Conservation (phyloP, 2,797 vertebrate genomes). For the Taeniopygia guttata region DNA sequence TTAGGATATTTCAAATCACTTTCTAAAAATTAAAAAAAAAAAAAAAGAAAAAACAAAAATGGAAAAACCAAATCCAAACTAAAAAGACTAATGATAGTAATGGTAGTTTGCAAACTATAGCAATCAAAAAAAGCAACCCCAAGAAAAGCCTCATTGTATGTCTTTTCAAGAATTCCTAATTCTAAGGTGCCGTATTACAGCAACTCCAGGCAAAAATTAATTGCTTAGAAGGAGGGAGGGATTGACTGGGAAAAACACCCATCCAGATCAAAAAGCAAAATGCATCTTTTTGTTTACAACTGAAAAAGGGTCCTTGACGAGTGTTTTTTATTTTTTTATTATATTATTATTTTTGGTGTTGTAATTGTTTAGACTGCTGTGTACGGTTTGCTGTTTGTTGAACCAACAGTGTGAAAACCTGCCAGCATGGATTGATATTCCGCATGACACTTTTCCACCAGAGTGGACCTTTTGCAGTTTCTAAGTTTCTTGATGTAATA, state of each 20-base stretch:
- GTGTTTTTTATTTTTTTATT: slow-evolving; percentile 80
- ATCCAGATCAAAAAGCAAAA: slow-evolving; percentile 74
- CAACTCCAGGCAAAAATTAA: slow-evolving; percentile 70
- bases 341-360: slow-evolving; percentile 81
- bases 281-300: slow-evolving; percentile 82
- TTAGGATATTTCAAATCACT: slow-evolving; percentile 74
- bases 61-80: background rate
- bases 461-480: slow-evolving; percentile 78
- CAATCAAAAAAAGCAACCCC: slow-evolving; percentile 66
- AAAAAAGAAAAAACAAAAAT: background rate
- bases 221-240: slow-evolving; percentile 45
- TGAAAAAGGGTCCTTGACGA: slow-evolving; percentile 85
- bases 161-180: slow-evolving; percentile 72
- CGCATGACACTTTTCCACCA: slow-evolving; percentile 81
- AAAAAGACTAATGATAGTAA: slow-evolving; percentile 63
- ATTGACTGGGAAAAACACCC: slow-evolving; percentile 54
- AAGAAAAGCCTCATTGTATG: slow-evolving; percentile 70
- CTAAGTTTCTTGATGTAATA: slow-evolving; percentile 82
- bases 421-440: slow-evolving; percentile 86
- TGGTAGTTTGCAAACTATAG: slow-evolving; percentile 59
- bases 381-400: slow-evolving; percentile 86
- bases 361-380: slow-evolving; percentile 86
- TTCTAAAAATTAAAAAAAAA: slow-evolving; percentile 52
- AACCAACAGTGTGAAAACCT: slow-evolving; percentile 87
- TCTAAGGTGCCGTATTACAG: slow-evolving; percentile 72